Conservation (phyloP, 1,140 invertebrate genomes). For the Mercenaria mercenaria region DNA sequence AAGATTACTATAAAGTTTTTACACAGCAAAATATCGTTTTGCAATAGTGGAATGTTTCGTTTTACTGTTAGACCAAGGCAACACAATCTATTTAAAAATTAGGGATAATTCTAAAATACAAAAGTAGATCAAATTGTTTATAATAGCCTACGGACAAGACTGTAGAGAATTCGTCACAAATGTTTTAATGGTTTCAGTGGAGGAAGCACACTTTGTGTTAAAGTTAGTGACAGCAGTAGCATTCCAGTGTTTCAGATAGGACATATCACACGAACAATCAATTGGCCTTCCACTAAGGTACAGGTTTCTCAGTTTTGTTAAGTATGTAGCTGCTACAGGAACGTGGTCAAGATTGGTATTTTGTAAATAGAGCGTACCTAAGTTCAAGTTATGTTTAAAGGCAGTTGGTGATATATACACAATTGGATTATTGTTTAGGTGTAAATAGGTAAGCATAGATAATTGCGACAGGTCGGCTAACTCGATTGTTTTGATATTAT, state of each 20-base stretch:
- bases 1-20: no score
- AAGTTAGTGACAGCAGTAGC: neutral
- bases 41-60: no score
- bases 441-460: neutral
- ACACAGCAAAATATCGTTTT: no score
- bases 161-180: neutral
- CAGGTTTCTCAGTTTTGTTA: neutral
- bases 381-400: neutral
- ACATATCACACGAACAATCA: constrained; percentile 8
- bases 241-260: constrained; percentile 2
- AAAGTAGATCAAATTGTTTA: neutral
- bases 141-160: neutral
- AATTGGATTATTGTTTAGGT: neutral
- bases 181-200: neutral
- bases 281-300: neutral
- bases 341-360: neutral
- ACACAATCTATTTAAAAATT: no score
- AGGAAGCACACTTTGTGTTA: neutral
- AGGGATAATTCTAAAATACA: no score
- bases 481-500: neutral
- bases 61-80: no score
- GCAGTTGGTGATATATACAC: neutral
- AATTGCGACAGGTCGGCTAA: neutral
- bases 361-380: neutral
- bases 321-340: neutral